These are phyloP conservation scores for Lasioglossum vierecki DNA, from an alignment of 2,888 invertebrate genomes.

Conservation along the genomic window DNA sequence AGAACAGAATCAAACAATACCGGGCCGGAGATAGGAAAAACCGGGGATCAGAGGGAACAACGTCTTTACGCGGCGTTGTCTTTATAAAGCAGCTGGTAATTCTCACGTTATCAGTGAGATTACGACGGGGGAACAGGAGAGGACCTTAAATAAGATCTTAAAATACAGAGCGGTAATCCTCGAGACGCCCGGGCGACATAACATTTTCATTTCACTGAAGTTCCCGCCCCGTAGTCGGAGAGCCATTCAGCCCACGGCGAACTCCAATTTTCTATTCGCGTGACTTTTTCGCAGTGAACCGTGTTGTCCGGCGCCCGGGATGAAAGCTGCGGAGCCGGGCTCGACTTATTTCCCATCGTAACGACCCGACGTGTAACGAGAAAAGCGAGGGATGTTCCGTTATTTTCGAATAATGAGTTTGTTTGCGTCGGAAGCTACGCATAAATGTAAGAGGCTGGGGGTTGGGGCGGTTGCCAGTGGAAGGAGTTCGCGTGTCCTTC, in stretches of 20 bases:
- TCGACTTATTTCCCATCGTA: slow-evolving; percentile 60
- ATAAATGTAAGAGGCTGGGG: slow-evolving; percentile 19
- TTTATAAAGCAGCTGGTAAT: slow-evolving; percentile 60
- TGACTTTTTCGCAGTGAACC: slow-evolving; percentile 36
- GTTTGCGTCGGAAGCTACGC: slow-evolving; percentile 45
- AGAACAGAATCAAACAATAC: slow-evolving; percentile 28
- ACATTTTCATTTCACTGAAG: slow-evolving; percentile 56
- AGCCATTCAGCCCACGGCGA: slow-evolving; percentile 31
- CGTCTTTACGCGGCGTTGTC: slow-evolving; percentile 44
- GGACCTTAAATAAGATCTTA: slow-evolving; percentile 67
- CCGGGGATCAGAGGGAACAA: background rate
- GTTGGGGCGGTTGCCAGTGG: background rate
- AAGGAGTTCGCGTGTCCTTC: background rate
- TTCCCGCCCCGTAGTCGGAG: background rate
- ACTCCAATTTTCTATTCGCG: slow-evolving; percentile 57
- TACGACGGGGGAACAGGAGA: slow-evolving; percentile 28
- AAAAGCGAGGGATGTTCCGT: slow-evolving; percentile 55
- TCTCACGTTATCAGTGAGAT: slow-evolving; percentile 69
- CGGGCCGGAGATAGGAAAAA: background rate
- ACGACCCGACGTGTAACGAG: slow-evolving; percentile 51
- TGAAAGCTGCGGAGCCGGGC: slow-evolving; percentile 37
- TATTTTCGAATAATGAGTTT: slow-evolving; percentile 59
- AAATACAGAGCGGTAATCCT: slow-evolving; percentile 59
- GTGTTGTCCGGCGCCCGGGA: slow-evolving; percentile 16
- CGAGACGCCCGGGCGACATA: slow-evolving; percentile 53